Percentiles rank a stretch among this genome's conserved stretches.
These are phyloP conservation scores for Poecilia picta DNA, from an alignment of 2,797 vertebrate genomes.

Conservation along the genomic window DNA sequence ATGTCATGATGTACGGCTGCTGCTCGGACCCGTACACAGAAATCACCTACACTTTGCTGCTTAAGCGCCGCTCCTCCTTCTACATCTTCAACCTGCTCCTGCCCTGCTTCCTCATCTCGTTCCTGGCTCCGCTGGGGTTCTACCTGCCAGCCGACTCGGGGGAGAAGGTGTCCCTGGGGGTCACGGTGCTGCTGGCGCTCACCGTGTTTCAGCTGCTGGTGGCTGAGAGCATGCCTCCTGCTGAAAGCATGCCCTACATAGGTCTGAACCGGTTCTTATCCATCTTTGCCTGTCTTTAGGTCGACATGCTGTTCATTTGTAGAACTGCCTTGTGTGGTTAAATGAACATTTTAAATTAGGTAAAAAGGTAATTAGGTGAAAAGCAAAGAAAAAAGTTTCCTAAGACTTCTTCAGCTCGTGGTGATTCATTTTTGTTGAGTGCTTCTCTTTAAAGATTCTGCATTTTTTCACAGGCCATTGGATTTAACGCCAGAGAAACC, in stretches of 20 bases:
- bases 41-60: conserved; percentile 92
- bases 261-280: conserved; percentile 68
- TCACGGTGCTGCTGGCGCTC: conserved; percentile 94
- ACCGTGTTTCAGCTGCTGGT: conserved; percentile 98
- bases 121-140: conserved; percentile 94
- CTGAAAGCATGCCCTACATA: conserved; percentile 95
- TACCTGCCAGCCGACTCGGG: conserved; percentile 97
- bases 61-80: conserved; percentile 95
- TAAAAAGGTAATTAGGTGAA: not conserved
- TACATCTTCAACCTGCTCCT: conserved; percentile 97
- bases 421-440: not conserved
- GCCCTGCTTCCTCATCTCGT: conserved; percentile 96
- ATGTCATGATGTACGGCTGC: conserved; percentile 94
- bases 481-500: not conserved
- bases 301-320: not conserved
- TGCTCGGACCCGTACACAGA: conserved; percentile 97
- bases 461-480: not conserved
- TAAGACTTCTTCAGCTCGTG: not conserved
- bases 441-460: not conserved
- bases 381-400: not conserved
- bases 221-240: conserved; percentile 98
- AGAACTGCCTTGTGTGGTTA: not conserved
- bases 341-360: not conserved
- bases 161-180: conserved; percentile 96
- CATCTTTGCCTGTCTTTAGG: not conserved